These are phyloP conservation scores for Drosophila parvula DNA, from an alignment of 1,140 invertebrate species.

Conservation along the genomic window DNA sequence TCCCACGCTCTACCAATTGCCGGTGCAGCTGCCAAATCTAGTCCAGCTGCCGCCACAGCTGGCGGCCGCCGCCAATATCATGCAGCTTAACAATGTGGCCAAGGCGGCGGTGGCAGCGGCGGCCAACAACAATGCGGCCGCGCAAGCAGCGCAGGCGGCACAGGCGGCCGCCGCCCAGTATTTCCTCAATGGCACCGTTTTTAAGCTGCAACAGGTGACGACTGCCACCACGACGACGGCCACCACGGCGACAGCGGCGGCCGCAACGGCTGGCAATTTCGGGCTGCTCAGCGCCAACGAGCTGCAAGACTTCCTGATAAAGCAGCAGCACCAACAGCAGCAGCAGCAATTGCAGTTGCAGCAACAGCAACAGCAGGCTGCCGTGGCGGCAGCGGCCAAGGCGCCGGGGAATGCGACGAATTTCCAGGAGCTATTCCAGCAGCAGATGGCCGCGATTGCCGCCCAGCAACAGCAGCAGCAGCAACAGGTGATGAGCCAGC, in stretches of 20 bases:
- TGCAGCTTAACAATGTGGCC: conserved; percentile 78
- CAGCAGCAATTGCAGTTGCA: conserved; percentile 57
- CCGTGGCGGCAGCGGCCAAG: conserved; percentile 40
- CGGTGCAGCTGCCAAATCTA: conserved; percentile 81
- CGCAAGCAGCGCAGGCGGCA: conserved; percentile 72
- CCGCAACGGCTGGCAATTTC: conserved; percentile 65
- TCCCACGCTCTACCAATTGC: conserved; percentile 79
- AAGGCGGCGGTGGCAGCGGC: conserved; percentile 70
- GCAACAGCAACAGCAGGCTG: conserved; percentile 31
- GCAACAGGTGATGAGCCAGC: conserved; percentile 59
- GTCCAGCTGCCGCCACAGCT: conserved; percentile 82
- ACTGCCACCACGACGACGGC: conserved; percentile 80
- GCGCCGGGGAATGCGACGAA: conserved; percentile 44
- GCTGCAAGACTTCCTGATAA: conserved; percentile 68
- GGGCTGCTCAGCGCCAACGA: conserved; percentile 62
- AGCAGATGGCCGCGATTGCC: conserved; percentile 70
- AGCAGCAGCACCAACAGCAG: conserved; percentile 61
- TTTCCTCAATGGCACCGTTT: conserved; percentile 82
- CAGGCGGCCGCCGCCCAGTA: conserved; percentile 80
- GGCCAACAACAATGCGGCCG: conserved; percentile 62
- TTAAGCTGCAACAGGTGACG: conserved; percentile 83
- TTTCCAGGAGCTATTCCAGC: conserved; percentile 75
- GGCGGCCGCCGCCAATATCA: conserved; percentile 77
- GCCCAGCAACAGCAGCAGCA: conserved; percentile 74
- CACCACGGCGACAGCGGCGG: conserved; percentile 70